Percentiles rank a stretch among this genome's conserved stretches.
phyloP scores from a whole-genome alignment of 2,113 vertebrate genomes.

The Ceyx margarethae region DNA sequence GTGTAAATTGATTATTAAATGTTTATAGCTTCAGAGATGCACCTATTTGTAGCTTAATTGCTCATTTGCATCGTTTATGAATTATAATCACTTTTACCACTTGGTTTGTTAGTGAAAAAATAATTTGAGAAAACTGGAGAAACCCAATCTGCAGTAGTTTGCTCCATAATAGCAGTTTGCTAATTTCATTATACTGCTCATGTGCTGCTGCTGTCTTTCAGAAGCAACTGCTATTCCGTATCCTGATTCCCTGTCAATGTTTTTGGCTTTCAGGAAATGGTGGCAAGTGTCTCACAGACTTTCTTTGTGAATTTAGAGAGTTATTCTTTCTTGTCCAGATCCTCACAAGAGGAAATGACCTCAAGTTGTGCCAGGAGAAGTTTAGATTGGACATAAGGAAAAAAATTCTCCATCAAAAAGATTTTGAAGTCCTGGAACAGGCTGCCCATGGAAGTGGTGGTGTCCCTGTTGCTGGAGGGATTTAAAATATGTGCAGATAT shows the following conservation, averaged over 20 bases:
- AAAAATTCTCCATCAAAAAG: no score
- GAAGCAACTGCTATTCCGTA: background rate
- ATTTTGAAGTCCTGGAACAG: no score
- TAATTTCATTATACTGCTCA: background rate
- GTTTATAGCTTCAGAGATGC: background rate
- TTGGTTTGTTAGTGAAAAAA: background rate
- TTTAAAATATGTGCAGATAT: no score
- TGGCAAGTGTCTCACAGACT: no score
- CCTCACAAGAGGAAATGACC: no score
- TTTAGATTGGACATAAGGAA: no score
- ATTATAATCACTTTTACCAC: background rate
- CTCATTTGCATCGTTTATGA: background rate
- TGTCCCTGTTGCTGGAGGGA: no score
- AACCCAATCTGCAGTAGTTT: background rate
- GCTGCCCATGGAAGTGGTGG: no score
- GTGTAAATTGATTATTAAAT: background rate
- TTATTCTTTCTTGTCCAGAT: no score
- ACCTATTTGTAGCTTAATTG: background rate
- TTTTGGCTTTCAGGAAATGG: background rate
- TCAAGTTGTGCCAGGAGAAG: no score
- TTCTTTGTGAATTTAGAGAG: no score
- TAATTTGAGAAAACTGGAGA: background rate
- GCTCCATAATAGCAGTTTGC: background rate
- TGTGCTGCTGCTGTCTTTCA: background rate
- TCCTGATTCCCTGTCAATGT: background rate